Conservation (phyloP, 2,797 vertebrate species). For the Pteropus rufus region DNA sequence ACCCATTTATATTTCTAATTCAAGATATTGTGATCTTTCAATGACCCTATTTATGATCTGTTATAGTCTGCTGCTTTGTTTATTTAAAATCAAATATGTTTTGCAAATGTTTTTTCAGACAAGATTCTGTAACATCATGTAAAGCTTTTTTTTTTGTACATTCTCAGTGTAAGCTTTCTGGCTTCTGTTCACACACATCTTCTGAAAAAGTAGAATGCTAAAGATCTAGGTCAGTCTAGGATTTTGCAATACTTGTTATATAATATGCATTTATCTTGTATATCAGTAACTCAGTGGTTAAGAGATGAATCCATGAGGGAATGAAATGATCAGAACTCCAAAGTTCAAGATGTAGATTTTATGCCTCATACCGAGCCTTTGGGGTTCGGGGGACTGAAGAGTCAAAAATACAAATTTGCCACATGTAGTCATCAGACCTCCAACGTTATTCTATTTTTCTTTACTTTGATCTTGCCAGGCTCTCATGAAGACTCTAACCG, state of each 20-base stretch:
- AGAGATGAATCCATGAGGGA: conserved; percentile 2
- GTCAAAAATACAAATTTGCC: conserved; percentile 54
- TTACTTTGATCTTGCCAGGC: conserved; percentile 70
- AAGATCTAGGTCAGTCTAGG: conserved; percentile 74
- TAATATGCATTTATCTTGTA: conserved; percentile 78
- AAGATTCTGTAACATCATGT: conserved; percentile 78
- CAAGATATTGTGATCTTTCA: conserved; percentile 81
- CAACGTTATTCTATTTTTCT: conserved; percentile 56
- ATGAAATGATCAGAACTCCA: neutral
- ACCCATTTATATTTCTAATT: conserved; percentile 82
- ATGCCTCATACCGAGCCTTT: neutral
- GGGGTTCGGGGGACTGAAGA: neutral
- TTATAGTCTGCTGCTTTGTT: conserved; percentile 81
- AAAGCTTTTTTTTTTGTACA: conserved; percentile 76
- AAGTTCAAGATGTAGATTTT: neutral
- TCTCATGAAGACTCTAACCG: conserved; percentile 64
- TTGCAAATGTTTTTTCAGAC: conserved; percentile 75
- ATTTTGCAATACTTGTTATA: conserved; percentile 74
- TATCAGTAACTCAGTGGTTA: conserved; percentile 55
- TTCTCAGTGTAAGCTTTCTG: conserved; percentile 71
- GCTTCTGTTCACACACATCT: conserved; percentile 69
- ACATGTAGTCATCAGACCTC: conserved; percentile 58
- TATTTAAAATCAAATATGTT: conserved; percentile 82
- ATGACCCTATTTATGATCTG: conserved; percentile 83
- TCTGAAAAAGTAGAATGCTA: conserved; percentile 56